Evolutionary conservation across 2,888 invertebrate genomes (phyloP).

Genomic region (Hypomecis atomaria): DNA sequence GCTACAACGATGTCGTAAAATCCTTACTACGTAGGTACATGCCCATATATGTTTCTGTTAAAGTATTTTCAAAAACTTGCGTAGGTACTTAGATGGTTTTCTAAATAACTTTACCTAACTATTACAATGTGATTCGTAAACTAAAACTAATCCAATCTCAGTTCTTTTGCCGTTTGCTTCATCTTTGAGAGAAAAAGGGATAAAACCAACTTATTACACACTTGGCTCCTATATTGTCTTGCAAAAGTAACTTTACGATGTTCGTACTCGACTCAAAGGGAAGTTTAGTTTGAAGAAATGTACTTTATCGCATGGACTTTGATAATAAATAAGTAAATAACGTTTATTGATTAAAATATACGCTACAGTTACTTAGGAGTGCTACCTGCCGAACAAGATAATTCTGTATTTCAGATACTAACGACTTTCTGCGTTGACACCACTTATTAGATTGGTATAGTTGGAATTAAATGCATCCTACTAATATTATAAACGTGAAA

Average conservation of each 20-base stretch:
- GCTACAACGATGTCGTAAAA: no score
- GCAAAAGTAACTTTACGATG: neutral
- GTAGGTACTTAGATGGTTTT: neutral
- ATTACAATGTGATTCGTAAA: constrained; percentile 1
- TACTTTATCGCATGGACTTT: neutral
- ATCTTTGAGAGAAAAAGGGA: constrained; percentile 10
- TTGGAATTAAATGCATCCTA: no score
- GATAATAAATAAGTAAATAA: no score
- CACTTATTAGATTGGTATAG: no score
- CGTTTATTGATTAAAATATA: no score
- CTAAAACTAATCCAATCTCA: constrained; percentile 11
- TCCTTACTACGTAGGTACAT: neutral
- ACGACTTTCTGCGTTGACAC: no score
- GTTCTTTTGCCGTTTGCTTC: constrained; percentile 1
- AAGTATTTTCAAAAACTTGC: no score
- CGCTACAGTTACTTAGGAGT: no score
- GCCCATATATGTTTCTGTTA: no score
- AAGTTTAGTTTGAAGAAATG: neutral
- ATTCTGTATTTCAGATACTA: no score
- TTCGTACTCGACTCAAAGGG: neutral
- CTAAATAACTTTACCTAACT: neutral
- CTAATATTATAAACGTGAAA: no score
- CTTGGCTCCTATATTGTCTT: neutral
- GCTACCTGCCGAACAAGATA: no score
- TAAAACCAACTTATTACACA: constrained; percentile 1